A percentile compares a stretch with the other conserved stretches of the same genome.
These are phyloP conservation scores for Anolis apletophallus DNA, from an alignment of 2,797 vertebrate species.

Conservation along the genomic window DNA sequence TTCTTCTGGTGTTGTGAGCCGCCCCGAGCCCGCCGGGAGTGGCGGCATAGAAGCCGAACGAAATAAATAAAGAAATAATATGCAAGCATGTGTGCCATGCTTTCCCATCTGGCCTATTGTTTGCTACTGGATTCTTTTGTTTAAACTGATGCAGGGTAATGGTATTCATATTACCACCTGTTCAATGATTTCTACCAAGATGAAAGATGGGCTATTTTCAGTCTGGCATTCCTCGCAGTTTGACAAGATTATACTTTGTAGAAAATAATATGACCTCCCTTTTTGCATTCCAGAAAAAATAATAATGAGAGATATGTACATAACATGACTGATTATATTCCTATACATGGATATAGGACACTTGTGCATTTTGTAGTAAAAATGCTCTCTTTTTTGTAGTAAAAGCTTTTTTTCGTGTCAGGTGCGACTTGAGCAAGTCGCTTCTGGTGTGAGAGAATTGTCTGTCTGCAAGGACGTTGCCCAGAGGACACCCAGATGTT, in stretches of 20 bases:
- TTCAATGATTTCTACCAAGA: neutral
- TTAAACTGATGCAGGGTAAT: neutral
- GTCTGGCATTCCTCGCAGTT: neutral
- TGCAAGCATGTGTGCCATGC: neutral
- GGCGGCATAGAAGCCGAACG: too few species aligned
- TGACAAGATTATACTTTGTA: too few species aligned
- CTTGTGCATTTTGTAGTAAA: neutral
- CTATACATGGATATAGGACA: neutral
- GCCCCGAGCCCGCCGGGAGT: too few species aligned
- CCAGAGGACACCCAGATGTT: too few species aligned
- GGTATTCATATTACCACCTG: neutral
- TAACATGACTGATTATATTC: neutral
- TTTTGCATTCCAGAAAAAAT: neutral
- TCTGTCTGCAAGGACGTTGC: too few species aligned
- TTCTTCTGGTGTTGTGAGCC: too few species aligned
- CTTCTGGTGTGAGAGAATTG: too few species aligned
- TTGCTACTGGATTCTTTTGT: neutral
- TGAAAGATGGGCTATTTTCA: neutral
- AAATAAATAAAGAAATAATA: too few species aligned
- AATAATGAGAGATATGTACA: neutral
- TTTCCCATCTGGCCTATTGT: neutral
- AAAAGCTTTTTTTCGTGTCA: too few species aligned
- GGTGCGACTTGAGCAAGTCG: too few species aligned
- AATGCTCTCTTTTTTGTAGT: neutral
- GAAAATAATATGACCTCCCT: too few species aligned